Evolutionary conservation across 1,140 invertebrate genomes (phyloP), one percentile per base, ranked within the genome.

Genomic region (Rhizoglyphus robini): DNA sequence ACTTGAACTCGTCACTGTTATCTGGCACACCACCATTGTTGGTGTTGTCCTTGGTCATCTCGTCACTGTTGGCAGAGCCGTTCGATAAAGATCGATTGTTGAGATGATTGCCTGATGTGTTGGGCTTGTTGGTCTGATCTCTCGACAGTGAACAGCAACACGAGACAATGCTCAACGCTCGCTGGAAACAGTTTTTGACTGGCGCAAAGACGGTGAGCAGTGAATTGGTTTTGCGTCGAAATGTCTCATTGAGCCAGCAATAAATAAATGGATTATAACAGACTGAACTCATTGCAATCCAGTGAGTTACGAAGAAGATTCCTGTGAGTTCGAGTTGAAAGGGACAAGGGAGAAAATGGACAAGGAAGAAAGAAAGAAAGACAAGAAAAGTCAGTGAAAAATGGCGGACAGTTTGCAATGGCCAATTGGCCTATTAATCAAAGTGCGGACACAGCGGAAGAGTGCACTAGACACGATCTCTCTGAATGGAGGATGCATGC

Each of bases 221-320:
- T 78, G 89, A 84, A 74, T 88, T 87, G 75, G 96, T 96, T 76
- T 96, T 91, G 77, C 96, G 95, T 69, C 90, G 83, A 76, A 97
- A 97, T 76, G 94, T 96, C 67, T 97, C 93, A 77, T 98, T 99
- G 76, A 98, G 84, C 90, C 93, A 99, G 47, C 94, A 94, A 77
- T 97, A 98, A 4, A 97, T 81, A 69, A 97, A 85, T 0, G 92
- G 91, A 75, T 96, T 96, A 77, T 95, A 96, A 73, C 90, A 93
- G 0, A 90, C 92, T 2, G 90, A 93, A 83, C 89, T 90, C 82
- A 96, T 96, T 38, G 92, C 93, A 67, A 96, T 83, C 8, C 90
- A 85, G 74, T 99, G 95, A 2, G 87, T 84, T 47, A 89, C 78
- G 74, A 98, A 93, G 77, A 96, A 82, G 8, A 46, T 46, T 46